Evolutionary conservation across 2,888 invertebrate species (phyloP).

Genomic region (Himalopsyche tibetana): DNA sequence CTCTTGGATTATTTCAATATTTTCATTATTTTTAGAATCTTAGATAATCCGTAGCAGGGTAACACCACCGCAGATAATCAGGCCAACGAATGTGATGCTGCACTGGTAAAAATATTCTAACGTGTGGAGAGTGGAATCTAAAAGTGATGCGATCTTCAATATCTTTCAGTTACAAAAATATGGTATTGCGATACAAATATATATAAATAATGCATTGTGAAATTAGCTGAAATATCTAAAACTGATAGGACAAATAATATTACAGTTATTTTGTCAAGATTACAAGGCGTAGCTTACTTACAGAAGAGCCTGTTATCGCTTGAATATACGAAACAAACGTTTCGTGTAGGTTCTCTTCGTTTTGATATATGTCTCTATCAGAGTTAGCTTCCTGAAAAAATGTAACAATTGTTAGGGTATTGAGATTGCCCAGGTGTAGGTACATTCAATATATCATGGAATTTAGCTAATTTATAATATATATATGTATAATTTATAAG

Average conservation of each 20-base stretch:
- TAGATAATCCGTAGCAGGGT: no score
- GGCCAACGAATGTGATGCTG: no score
- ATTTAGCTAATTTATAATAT: not conserved
- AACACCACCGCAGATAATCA: no score
- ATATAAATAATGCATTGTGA: not conserved
- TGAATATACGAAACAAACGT: conserved; percentile 63
- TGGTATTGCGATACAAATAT: not conserved
- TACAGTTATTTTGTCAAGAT: conserved; percentile 2
- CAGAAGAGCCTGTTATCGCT: conserved; percentile 62
- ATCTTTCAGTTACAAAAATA: not conserved
- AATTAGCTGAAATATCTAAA: conserved; percentile 19
- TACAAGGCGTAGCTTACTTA: conserved; percentile 56
- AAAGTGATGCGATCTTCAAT: not conserved
- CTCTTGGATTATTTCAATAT: no score
- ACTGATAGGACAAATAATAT: conserved; percentile 31
- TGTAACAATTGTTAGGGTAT: conserved; percentile 52
- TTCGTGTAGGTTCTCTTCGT: conserved; percentile 63
- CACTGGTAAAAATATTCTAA: no score
- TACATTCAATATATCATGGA: conserved; percentile 22
- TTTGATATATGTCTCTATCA: conserved; percentile 61
- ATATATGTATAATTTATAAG: not conserved
- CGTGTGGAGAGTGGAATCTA: no score
- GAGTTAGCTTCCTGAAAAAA: conserved; percentile 62
- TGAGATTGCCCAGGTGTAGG: not conserved
- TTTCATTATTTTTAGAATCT: no score